These are phyloP conservation scores for Crossaster papposus DNA, from an alignment of 53 echinoderm and acorn worm species.

Conservation along the genomic window DNA sequence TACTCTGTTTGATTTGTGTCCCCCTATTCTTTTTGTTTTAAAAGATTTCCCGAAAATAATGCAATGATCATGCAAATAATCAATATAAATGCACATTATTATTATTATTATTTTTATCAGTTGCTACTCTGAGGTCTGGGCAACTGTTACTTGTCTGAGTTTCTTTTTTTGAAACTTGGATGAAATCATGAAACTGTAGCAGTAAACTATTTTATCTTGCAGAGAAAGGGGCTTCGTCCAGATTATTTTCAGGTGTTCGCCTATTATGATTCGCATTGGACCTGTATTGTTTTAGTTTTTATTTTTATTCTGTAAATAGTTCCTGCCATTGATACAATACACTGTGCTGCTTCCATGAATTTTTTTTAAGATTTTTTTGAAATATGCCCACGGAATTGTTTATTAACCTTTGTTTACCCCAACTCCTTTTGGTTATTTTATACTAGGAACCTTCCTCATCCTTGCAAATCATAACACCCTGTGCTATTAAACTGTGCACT, in stretches of 20 bases:
- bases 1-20: too few species aligned
- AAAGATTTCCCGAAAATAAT: background rate
- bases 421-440: too few species aligned
- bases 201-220: background rate
- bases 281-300: background rate
- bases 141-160: background rate
- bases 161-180: background rate
- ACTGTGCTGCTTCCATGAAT: background rate
- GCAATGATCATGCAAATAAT: slow-evolving; percentile 4
- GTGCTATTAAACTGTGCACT: too few species aligned
- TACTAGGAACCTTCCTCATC: too few species aligned
- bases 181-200: background rate
- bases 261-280: background rate
- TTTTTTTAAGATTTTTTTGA: background rate
- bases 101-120: too few species aligned
- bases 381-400: background rate
- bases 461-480: too few species aligned
- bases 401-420: background rate
- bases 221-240: background rate
- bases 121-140: background rate
- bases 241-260: background rate
- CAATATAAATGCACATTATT: too few species aligned
- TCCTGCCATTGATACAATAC: background rate
- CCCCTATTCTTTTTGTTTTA: background rate
- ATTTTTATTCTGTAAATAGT: background rate